Base-by-base conservation (phyloP, 2,113 vertebrate species). In the Naja naja region DNA sequence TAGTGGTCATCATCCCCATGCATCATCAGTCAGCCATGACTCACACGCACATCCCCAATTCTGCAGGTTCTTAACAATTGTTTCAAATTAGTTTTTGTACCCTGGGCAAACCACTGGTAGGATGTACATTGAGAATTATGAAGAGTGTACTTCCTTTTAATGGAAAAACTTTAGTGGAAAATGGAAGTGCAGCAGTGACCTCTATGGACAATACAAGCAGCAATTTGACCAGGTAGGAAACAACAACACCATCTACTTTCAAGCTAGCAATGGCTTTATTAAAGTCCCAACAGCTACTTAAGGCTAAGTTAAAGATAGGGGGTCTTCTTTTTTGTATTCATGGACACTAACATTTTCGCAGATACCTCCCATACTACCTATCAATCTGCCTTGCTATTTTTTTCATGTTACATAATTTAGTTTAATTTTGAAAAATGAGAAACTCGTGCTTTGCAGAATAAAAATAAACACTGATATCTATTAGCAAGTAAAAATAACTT, bases 171-270 rank as follows among this genome's bases (percentile, higher is more conserved):
- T 93, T 85, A 90, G 1, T 20, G 58, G 69, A 74, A 88, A 94
- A 94, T 39, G 95, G 87, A 92, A 95, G 97, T 95, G 93, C 96
- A 94, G 91, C 94, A 97, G 97, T 97, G 98, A 97, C 97, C 98
- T 97, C 98, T 98, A 95, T 97, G 96, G 98, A 97, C 97, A 93
- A 95, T 97, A 97, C 93, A 93, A 95, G 94, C 91, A 97, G 89
- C 93, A 92, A 96, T 94, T 90, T 93, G 34, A 34, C 93, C 89
- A 90, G 93, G 11, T 1, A 89, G 30, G 8, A 34, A 49, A 49
- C 10, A 89, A 43, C 30, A 69, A 4, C 30, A 69, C 30, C 64
- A n/a, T 16, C 64, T 30, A n/a, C 27, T 81, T 10, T 39, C 56
- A 92, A 94, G 89, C 47, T 1, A 11, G 94, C 53, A 93, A 88